These are phyloP conservation scores for Melanogrammus aeglefinus DNA, from an alignment of 2,797 vertebrate species.

Conservation along the genomic window DNA sequence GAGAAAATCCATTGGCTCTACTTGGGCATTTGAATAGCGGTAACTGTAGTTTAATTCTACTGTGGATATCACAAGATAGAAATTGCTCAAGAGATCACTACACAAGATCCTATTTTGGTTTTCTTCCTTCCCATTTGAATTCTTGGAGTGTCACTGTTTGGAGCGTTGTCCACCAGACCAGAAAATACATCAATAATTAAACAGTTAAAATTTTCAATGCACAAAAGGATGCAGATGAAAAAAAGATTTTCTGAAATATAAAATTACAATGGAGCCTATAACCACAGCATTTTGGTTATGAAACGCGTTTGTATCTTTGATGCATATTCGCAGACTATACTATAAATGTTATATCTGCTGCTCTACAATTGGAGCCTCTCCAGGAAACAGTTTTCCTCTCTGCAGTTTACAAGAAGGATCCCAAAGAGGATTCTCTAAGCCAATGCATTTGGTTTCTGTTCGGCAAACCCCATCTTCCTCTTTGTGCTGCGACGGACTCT, in stretches of 20 bases:
- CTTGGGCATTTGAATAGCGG: neutral
- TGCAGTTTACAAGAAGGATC: neutral
- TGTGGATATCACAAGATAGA: conserved; percentile 13
- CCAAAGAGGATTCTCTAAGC: neutral
- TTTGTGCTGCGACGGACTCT: too few relatives aligned
- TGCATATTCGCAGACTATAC: neutral
- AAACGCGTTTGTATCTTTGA: neutral
- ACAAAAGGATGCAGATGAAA: too few relatives aligned
- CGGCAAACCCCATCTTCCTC: neutral
- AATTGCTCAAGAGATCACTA: neutral
- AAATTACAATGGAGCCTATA: neutral
- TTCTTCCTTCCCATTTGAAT: neutral
- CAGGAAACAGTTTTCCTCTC: neutral
- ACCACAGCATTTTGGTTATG: neutral
- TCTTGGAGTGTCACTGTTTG: too few relatives aligned
- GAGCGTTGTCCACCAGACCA: too few relatives aligned
- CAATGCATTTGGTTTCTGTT: neutral
- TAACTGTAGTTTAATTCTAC: neutral
- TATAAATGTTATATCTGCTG: neutral
- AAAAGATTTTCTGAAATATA: neutral
- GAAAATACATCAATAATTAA: too few relatives aligned
- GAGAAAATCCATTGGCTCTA: neutral
- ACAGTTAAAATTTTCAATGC: too few relatives aligned
- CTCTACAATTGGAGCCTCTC: neutral
- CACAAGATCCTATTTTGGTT: neutral